Base-by-base conservation (phyloP, 1,140 invertebrate species). In the Wiebesia pumilae region DNA sequence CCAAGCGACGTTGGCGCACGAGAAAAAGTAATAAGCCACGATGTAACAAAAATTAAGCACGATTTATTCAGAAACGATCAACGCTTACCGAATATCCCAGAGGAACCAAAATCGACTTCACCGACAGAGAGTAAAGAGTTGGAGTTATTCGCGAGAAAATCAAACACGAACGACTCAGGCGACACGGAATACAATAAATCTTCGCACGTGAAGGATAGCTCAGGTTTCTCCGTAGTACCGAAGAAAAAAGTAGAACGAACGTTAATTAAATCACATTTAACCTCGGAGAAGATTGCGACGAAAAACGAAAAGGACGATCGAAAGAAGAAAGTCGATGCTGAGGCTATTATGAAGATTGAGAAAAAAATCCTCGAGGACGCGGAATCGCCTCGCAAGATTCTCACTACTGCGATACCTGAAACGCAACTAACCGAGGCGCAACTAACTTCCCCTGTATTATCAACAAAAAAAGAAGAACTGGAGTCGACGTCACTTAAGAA, bases 301-400 rank as follows among this genome's bases (percentile, higher is more conserved):
- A 75, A 67, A 30, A 67, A 38, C 14, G 69, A 86, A n/a, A 77
- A 78, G 24, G 16, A 43, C 38, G 69, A 75, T 0, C 24, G 69
- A 2, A 78, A 79, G 58, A 84, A 73, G 77, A 71, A 77, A 9
- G 33, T 87, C 1, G 82, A 87, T n/a, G n/a, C 87, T 1, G 78
- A 78, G n/a, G 87, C 82, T 9, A 71, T 84, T 16, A 85, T 85
- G 77, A 81, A 87, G 35, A 71, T 87, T 35, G 87, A 87, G 54
- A 86, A 84, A 30, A 81, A 84, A 35, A 85, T 84, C 16, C 81
- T 67, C 21, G 75, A 88, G 3, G 87, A 84, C 27, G 35, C 58
- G 54, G 87, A 87, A 1, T 87, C 71, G 21, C 69, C 79, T 9
- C 24, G 54, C 16, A 83, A 88, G 65, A 79, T 84, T 27, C 24